Conservation (phyloP, 1,140 invertebrate species). For the Pseudomyrmex concolor region DNA sequence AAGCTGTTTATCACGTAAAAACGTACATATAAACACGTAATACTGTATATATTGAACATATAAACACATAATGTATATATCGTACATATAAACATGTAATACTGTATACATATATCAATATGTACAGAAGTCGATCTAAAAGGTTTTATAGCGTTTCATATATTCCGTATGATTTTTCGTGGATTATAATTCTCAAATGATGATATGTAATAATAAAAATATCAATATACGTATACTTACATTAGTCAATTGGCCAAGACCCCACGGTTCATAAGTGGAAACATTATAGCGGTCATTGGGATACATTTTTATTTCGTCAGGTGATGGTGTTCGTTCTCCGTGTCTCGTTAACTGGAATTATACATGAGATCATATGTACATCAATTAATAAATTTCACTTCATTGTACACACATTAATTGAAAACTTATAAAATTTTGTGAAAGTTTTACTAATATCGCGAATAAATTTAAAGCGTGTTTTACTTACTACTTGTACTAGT, state of each 20-base stretch:
- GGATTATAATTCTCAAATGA: background rate
- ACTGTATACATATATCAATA: no score
- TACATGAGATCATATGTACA: background rate
- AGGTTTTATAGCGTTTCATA: background rate
- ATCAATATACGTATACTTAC: conserved; percentile 78
- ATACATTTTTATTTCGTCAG: conserved; percentile 80
- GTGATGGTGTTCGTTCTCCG: conserved; percentile 85
- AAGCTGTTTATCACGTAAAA: no score
- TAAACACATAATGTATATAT: no score
- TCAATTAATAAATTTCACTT: background rate
- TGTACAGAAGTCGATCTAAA: no score
- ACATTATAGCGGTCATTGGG: conserved; percentile 82
- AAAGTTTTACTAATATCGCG: no score
- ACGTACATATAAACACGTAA: no score
- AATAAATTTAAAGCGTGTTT: no score
- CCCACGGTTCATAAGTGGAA: conserved; percentile 79
- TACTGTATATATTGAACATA: background rate
- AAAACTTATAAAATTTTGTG: no score
- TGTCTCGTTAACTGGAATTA: conserved; percentile 84
- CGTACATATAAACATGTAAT: no score
- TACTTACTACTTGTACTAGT: conserved; percentile 68
- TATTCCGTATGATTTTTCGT: background rate
- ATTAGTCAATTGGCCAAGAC: conserved; percentile 85
- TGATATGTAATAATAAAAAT: background rate
- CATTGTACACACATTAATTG: no score